Evolutionary conservation across 2,113 vertebrate genomes (phyloP).

Genomic region (Chloroceryle aenea): DNA sequence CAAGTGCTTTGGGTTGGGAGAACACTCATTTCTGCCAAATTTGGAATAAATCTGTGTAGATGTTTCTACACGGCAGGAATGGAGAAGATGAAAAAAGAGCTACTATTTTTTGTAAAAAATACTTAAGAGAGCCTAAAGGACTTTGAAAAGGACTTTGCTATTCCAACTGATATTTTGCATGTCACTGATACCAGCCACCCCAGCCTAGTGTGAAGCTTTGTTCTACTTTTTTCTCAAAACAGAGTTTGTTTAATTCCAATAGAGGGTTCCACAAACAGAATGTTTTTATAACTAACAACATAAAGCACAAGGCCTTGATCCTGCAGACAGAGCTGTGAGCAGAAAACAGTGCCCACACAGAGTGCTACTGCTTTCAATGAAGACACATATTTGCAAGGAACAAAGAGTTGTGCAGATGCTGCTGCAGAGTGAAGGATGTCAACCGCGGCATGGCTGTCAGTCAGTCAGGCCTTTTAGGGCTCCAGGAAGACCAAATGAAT

Average conservation of each 20-base stretch:
- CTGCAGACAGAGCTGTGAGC: not conserved
- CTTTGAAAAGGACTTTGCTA: not conserved
- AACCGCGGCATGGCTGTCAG: not conserved
- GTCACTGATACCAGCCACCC: not conserved
- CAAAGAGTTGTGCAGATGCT: not conserved
- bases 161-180: not conserved
- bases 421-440: not conserved
- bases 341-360: not conserved
- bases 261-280: not conserved
- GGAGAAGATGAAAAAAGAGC: not conserved
- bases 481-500: not conserved
- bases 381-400: not conserved
- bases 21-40: conserved; percentile 13
- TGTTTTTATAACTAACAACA: not conserved
- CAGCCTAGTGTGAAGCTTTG: not conserved
- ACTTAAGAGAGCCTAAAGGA: not conserved
- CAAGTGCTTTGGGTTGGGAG: not conserved
- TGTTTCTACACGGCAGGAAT: not conserved
- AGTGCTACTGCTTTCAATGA: not conserved
- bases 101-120: not conserved
- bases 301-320: not conserved
- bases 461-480: not conserved
- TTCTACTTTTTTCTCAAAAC: not conserved
- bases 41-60: conserved; percentile 13
- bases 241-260: conserved; percentile 7